Evolutionary conservation across 2,113 vertebrate species (phyloP), one percentile per base, ranked within the genome.

Genomic region (Chaenocephalus aceratus): DNA sequence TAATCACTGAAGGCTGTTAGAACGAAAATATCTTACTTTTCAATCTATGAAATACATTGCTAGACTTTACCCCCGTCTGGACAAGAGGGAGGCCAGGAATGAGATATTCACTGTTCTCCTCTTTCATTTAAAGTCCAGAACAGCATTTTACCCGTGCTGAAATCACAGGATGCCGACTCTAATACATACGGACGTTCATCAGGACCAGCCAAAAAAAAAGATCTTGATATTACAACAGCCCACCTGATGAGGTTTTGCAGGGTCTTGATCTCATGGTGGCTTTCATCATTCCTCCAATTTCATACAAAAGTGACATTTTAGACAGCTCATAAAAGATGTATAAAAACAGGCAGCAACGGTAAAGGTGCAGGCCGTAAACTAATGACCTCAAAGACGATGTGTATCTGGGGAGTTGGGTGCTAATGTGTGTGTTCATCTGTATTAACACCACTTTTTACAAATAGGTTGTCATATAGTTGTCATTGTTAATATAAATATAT

Each of bases 1-100:
- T 69, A 69, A 83, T 80, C 75, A 64, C n/a, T 0, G 18, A 53
- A 60, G 34, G 54, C 46, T 53, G 30, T 75, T 69, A 53, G 75
- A 63, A 57, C 13, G 68, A 77, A 64, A 12, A 23, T 12, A 23
- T 14, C 2, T 0, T 2, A 69, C 21, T 61, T 30, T 74, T 51
- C 10, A 30, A 30, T 57, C 51, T 52, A 13, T 14, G 54, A 48
- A 75, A 45, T 8, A 36, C 41, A 63, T 23, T 73, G n/a, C 51
- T 77, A 68, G 44, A 61, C 30, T 46, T 51, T 12, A 18, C 16
- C 69, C 36, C n/a, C 3, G 54, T 53, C 51, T 60, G 21, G 18
- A 54, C 3, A 0, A 23, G 11, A 72, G 5, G 18, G 23, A 58
- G 45, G 58, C n/a, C 18, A 9, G 21, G 15, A 57, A 41, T 64